These are phyloP conservation scores for Scolopax bukidnonensis DNA, from an alignment of 2,797 vertebrate genomes.

Conservation along the genomic window DNA sequence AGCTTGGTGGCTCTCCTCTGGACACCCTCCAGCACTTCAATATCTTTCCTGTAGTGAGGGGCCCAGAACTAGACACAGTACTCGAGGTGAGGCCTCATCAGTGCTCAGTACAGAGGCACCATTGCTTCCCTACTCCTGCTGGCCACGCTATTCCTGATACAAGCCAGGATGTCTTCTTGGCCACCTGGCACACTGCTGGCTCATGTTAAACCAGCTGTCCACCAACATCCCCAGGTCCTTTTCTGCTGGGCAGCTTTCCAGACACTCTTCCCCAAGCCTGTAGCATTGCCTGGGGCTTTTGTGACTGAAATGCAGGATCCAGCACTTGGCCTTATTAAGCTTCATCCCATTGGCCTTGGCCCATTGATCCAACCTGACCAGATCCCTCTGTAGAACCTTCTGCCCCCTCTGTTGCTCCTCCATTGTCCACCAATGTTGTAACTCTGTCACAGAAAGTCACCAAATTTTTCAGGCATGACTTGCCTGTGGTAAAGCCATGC, in stretches of 20 bases:
- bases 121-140: too few species aligned
- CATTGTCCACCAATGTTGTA: neutral
- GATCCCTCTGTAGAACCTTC: too few species aligned
- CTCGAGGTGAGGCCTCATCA: too few species aligned
- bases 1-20: too few species aligned
- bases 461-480: neutral
- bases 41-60: too few species aligned
- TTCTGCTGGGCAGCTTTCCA: neutral
- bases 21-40: too few species aligned
- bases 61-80: too few species aligned
- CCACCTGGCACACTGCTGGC: neutral
- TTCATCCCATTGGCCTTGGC: neutral
- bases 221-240: neutral
- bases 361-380: too few species aligned
- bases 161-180: neutral
- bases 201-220: fast-evolving
- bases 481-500: neutral
- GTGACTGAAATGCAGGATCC: neutral
- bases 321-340: fast-evolving
- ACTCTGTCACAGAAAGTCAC: neutral
- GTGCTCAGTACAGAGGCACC: too few species aligned
- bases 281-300: neutral
- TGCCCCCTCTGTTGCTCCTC: neutral
- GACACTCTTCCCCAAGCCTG: neutral
- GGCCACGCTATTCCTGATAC: neutral